Percentiles rank a stretch among this genome's conserved stretches.
Conservation (phyloP, 1,140 invertebrate genomes). For the Parasteatoda tepidariorum region DNA sequence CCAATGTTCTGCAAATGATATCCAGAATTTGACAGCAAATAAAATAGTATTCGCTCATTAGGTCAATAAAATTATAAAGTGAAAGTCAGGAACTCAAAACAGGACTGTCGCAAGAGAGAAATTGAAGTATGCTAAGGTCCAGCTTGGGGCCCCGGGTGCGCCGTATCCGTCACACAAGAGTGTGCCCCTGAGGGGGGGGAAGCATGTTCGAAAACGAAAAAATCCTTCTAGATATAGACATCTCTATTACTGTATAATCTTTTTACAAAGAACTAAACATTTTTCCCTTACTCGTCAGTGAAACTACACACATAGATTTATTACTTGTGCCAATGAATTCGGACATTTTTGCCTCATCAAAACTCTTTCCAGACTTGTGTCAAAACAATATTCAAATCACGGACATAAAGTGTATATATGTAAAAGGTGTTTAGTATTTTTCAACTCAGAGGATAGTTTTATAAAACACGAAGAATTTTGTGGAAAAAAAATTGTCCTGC, state of each 20-base stretch:
- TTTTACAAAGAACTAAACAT: not conserved
- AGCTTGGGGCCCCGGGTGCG: too few species aligned
- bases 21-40: too few species aligned
- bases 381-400: not conserved
- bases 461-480: not conserved
- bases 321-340: not conserved
- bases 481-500: not conserved
- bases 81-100: too few species aligned
- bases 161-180: too few species aligned
- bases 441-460: not conserved
- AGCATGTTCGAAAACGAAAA: too few species aligned
- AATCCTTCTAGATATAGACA: too few species aligned
- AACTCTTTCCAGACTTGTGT: not conserved
- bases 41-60: too few species aligned
- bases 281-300: not conserved
- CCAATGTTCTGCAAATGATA: too few species aligned
- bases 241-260: not conserved
- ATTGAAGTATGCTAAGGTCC: too few species aligned
- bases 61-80: too few species aligned
- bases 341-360: not conserved
- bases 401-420: not conserved
- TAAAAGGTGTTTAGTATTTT: not conserved
- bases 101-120: too few species aligned
- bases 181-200: too few species aligned
- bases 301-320: not conserved